These are phyloP conservation scores for Cervus canadensis DNA, from an alignment of 2,113 vertebrate species.

Conservation along the genomic window DNA sequence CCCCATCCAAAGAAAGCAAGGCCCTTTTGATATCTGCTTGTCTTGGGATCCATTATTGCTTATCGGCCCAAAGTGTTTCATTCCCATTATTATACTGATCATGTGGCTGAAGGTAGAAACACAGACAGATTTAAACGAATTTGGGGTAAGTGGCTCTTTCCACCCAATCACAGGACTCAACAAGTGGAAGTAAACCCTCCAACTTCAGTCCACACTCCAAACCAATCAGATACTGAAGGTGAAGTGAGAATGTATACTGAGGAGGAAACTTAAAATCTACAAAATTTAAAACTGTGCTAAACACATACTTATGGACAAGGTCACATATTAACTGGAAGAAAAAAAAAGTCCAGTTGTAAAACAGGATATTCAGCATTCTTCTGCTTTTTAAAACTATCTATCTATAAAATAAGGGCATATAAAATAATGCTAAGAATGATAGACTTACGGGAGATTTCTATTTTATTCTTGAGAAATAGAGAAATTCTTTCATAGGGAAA, in stretches of 20 bases:
- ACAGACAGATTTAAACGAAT: background rate
- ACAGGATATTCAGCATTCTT: background rate
- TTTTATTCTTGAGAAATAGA: background rate
- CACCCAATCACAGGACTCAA: background rate
- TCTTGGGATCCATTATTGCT: background rate
- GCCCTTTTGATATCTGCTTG: background rate
- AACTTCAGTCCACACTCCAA: accelerated
- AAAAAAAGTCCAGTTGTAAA: background rate
- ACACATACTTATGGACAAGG: background rate
- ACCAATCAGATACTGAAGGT: background rate
- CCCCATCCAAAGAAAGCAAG: background rate
- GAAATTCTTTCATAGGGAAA: background rate
- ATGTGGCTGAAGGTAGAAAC: background rate
- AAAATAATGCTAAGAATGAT: background rate
- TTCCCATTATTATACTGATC: background rate
- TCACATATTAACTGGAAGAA: background rate
- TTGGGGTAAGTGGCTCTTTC: background rate
- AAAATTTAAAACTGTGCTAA: background rate
- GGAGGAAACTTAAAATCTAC: background rate
- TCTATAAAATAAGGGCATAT: background rate
- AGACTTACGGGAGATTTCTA: background rate
- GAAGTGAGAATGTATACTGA: background rate
- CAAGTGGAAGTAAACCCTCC: background rate
- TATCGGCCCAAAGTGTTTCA: background rate
- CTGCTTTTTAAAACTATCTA: background rate